Evolutionary conservation across 2,888 invertebrate genomes (phyloP).

Genomic region (Tiphia femorata): DNA sequence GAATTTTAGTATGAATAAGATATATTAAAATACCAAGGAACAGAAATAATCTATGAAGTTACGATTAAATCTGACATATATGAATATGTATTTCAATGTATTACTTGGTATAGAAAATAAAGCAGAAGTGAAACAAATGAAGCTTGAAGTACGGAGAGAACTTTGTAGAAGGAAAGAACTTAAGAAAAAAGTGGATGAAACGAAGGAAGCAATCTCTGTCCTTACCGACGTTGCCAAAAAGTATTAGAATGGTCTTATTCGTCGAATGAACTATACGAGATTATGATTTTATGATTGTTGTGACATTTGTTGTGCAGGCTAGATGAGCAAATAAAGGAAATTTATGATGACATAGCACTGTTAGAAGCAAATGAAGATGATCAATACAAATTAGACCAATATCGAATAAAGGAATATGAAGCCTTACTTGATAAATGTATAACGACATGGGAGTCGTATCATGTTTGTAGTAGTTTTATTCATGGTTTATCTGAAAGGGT

Average conservation of each 20-base stretch:
- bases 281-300: background rate
- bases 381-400: conserved; percentile 20
- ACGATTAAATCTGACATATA: too few species aligned
- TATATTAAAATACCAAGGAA: background rate
- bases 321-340: background rate
- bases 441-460: conserved; percentile 19
- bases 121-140: background rate
- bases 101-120: background rate
- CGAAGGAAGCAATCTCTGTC: conserved; percentile 2
- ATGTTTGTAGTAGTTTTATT: conserved; percentile 16
- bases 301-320: conserved; percentile 9
- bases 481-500: background rate
- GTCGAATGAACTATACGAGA: too few species aligned
- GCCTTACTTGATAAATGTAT: conserved; percentile 19
- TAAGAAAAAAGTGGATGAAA: conserved; percentile 9
- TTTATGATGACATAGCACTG: background rate
- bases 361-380: conserved; percentile 25
- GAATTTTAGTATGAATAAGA: background rate
- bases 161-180: conserved; percentile 21
- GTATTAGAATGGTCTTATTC: too few species aligned
- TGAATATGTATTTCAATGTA: too few species aligned
- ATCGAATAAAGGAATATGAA: background rate
- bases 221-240: background rate
- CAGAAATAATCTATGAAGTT: too few species aligned
- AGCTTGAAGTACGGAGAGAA: background rate